Evolutionary conservation across 1,140 invertebrate species (phyloP).

Genomic region (Drosophila dunni): DNA sequence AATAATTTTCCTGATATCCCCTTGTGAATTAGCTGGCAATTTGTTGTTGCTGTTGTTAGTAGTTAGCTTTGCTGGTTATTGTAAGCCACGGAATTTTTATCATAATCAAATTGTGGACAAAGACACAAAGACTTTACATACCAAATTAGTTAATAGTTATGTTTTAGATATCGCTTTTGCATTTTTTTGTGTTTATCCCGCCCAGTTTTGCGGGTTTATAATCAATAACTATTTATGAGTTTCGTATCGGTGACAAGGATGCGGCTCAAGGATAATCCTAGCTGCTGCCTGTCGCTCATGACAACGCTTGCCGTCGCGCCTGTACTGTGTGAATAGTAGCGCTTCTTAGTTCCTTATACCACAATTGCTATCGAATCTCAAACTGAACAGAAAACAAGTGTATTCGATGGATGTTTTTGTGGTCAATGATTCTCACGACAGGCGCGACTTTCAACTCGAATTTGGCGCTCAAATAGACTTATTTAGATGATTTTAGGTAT

Average conservation of each 20-base stretch:
- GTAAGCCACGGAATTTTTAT: constrained; percentile 47
- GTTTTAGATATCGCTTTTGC: constrained; percentile 69
- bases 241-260: constrained; percentile 55
- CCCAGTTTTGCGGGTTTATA: constrained; percentile 31
- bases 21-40: constrained; percentile 56
- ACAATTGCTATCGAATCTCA: constrained; percentile 33
- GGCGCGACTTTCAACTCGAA: constrained; percentile 66
- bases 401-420: not conserved
- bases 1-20: constrained; percentile 26
- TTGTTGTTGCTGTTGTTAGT: constrained; percentile 70
- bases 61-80: constrained; percentile 52
- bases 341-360: constrained; percentile 44
- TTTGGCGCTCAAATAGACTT: constrained; percentile 84
- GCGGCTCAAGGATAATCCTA: constrained; percentile 29
- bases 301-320: constrained; percentile 42
- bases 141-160: constrained; percentile 82
- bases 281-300: constrained; percentile 49
- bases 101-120: constrained; percentile 63
- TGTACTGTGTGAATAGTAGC: constrained; percentile 27
- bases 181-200: constrained; percentile 65
- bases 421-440: constrained; percentile 22
- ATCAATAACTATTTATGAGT: constrained; percentile 72
- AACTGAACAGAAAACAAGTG: not conserved
- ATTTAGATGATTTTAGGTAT: constrained; percentile 77
- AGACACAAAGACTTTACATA: constrained; percentile 80